These are phyloP conservation scores for Drosophila mulleri DNA, from an alignment of 2,888 invertebrate species.

Conservation along the genomic window DNA sequence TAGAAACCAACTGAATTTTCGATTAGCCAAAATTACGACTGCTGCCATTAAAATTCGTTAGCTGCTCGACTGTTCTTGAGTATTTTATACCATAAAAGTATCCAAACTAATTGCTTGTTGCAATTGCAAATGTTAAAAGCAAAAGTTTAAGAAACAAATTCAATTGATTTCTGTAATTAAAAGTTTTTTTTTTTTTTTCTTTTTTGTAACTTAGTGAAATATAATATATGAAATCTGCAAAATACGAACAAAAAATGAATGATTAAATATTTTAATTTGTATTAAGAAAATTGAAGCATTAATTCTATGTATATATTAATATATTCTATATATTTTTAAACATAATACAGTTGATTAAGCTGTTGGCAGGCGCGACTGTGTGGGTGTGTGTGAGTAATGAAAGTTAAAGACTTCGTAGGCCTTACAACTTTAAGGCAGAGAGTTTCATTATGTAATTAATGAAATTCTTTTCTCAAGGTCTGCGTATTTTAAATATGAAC, in stretches of 20 bases:
- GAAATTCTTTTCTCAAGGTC: conserved; percentile 37
- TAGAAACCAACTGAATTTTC: conserved; percentile 18
- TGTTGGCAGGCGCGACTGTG: conserved; percentile 28
- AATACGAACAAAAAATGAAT: conserved; percentile 32
- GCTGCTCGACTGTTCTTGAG: conserved; percentile 1
- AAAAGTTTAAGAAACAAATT: conserved; percentile 18
- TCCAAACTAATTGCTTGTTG: conserved; percentile 30
- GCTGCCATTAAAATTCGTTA: conserved; percentile 7
- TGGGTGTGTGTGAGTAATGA: conserved; percentile 8
- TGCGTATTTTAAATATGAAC: conserved; percentile 46
- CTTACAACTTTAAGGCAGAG: neutral
- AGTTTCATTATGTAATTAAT: conserved; percentile 55
- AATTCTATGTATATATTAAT: neutral
- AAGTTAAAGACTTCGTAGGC: neutral
- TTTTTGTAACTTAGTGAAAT: neutral
- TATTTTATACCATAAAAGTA: conserved; percentile 6
- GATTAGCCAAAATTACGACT: conserved; percentile 19
- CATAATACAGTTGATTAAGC: neutral
- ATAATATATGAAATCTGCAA: neutral
- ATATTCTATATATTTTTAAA: neutral
- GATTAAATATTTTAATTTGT: conserved; percentile 16
- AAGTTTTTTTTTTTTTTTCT: conserved; percentile 9
- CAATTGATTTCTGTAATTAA: conserved; percentile 31
- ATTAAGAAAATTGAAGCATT: conserved; percentile 12
- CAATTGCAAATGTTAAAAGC: conserved; percentile 23